Conservation (phyloP, 1,140 invertebrate genomes). For the Pristionchus pacificus region DNA sequence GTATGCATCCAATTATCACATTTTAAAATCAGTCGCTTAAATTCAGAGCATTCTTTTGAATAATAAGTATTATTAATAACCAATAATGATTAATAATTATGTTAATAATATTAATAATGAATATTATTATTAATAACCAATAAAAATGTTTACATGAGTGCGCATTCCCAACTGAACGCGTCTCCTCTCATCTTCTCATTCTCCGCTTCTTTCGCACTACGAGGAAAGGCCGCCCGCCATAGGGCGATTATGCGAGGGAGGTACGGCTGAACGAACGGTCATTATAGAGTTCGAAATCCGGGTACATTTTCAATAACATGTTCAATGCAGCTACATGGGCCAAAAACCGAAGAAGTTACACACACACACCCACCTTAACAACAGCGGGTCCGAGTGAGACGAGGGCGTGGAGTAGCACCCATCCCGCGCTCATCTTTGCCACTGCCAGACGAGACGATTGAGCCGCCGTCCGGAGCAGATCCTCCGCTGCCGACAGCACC, state of each 20-base stretch:
- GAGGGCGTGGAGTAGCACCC: slow-evolving; percentile 91
- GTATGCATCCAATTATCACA: no score
- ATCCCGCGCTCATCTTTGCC: slow-evolving; percentile 89
- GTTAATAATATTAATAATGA: no score
- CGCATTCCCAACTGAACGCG: slow-evolving; percentile 97
- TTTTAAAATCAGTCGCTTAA: no score
- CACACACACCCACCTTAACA: slow-evolving; percentile 12
- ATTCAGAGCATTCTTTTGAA: no score
- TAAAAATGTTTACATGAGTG: no score
- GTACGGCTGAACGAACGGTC: slow-evolving; percentile 69
- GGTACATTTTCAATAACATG: neutral
- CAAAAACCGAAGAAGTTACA: no score
- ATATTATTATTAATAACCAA: no score
- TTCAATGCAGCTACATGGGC: no score
- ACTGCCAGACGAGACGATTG: slow-evolving; percentile 91
- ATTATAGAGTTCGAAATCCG: slow-evolving; percentile 72
- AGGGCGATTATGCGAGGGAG: slow-evolving; percentile 85
- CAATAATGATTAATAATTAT: no score
- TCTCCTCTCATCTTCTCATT: slow-evolving; percentile 96
- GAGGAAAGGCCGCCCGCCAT: slow-evolving; percentile 95
- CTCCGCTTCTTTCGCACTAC: slow-evolving; percentile 86
- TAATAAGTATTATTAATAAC: no score
- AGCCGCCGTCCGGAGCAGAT: slow-evolving; percentile 81
- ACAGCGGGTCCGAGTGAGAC: slow-evolving; percentile 75
- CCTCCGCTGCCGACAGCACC: slow-evolving; percentile 94